phyloP scores from a whole-genome alignment of 2,888 invertebrate genomes.

The Mechanitis messenoides region DNA sequence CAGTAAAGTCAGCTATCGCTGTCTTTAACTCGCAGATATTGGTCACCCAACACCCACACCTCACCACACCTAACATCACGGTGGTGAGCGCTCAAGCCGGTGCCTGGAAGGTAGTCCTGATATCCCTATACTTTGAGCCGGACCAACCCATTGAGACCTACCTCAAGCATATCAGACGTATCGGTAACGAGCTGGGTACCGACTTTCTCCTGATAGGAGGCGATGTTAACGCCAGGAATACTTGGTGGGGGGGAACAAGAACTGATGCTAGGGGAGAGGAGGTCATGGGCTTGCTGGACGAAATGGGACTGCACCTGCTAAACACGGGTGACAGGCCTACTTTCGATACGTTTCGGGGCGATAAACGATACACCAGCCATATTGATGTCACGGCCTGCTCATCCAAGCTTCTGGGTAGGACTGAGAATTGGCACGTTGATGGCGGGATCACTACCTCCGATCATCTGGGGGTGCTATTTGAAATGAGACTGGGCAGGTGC shows the following conservation, averaged over 20 bases:
- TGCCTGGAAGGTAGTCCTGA: conserved; percentile 16
- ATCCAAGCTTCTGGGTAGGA: neutral
- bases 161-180: neutral
- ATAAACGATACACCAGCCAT: conserved; percentile 8
- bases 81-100: conserved; percentile 22
- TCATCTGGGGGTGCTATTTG: neutral
- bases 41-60: conserved; percentile 28
- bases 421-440: neutral
- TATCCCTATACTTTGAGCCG: conserved; percentile 31
- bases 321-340: conserved; percentile 23
- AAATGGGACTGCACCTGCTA: conserved; percentile 18
- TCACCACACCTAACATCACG: conserved; percentile 30
- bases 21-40: conserved; percentile 25
- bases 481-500: too few relatives aligned
- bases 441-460: neutral
- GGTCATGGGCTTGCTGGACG: conserved; percentile 11
- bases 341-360: conserved; percentile 20
- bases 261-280: conserved; percentile 24
- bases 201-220: conserved; percentile 25
- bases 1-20: conserved; percentile 31
- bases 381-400: conserved; percentile 26
- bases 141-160: conserved; percentile 16
- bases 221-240: conserved; percentile 29
- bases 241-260: conserved; percentile 28
- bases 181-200: neutral